Percentiles rank a stretch among this genome's conserved stretches.
phyloP scores from a whole-genome alignment of 2,113 vertebrate genomes.

The Gymnorhina tibicen region DNA sequence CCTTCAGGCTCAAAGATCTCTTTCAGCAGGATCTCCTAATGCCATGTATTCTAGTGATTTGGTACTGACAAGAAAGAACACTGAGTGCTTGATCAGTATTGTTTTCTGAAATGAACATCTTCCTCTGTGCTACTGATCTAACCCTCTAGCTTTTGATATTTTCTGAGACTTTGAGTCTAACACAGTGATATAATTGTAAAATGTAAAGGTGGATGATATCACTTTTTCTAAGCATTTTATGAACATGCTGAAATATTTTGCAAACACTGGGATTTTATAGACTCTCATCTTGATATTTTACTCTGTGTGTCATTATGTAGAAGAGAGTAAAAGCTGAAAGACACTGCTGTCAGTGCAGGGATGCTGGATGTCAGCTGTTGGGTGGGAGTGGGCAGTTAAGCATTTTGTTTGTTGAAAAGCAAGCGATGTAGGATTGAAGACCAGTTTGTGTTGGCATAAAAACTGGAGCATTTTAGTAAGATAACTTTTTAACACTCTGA shows the following conservation, averaged over 20 bases:
- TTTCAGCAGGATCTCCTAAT: not conserved
- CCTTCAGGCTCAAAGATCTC: not conserved
- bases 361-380: not conserved
- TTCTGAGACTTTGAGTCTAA: not conserved
- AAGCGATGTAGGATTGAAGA: not conserved
- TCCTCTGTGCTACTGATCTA: not conserved
- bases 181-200: not conserved
- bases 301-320: not conserved
- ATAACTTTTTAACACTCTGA: not conserved
- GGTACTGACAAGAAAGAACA: not conserved
- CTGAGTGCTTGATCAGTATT: not conserved
- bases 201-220: not conserved
- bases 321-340: not conserved
- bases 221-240: not conserved
- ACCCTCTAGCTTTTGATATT: not conserved
- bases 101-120: not conserved
- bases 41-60: not conserved
- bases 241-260: not conserved
- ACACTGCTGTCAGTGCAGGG: not conserved
- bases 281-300: not conserved
- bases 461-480: not conserved
- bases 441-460: not conserved
- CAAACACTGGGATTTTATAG: not conserved
- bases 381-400: not conserved
- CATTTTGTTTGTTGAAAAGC: not conserved